Conservation (phyloP, 2,797 vertebrate species). For the Sebastes vulpes region DNA sequence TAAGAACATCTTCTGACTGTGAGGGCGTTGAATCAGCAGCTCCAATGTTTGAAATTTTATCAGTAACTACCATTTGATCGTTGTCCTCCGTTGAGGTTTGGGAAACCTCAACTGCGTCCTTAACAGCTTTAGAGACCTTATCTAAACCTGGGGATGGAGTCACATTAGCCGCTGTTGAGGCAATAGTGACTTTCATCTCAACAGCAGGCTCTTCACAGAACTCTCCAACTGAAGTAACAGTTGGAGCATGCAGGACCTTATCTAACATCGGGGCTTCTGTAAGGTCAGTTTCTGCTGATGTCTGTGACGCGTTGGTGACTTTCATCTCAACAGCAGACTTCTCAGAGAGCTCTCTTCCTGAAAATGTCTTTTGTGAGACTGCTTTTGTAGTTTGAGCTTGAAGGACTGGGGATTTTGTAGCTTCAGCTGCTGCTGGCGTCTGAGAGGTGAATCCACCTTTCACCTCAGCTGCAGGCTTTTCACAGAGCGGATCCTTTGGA, state of each 20-base stretch:
- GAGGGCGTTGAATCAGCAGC: background rate
- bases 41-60: background rate
- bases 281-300: background rate
- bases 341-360: background rate
- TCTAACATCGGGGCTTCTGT: slow-evolving; percentile 2
- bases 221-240: background rate
- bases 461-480: slow-evolving; percentile 33
- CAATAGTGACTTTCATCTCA: slow-evolving; percentile 74
- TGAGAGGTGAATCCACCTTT: slow-evolving; percentile 26
- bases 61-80: background rate
- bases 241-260: slow-evolving; percentile 1
- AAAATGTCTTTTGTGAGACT: background rate
- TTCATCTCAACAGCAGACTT: slow-evolving; percentile 30
- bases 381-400: slow-evolving; percentile 15
- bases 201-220: slow-evolving; percentile 55
- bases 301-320: slow-evolving; percentile 5
- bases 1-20: background rate
- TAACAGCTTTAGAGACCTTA: slow-evolving; percentile 20
- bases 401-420: background rate
- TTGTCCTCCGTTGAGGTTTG: background rate
- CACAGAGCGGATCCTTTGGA: slow-evolving; percentile 45
- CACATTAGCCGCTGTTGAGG: slow-evolving; percentile 50
- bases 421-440: slow-evolving; percentile 3
- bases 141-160: slow-evolving; percentile 31
- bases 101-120: background rate